Percentiles rank a stretch among this genome's conserved stretches.
Conservation (phyloP, 2,888 invertebrate genomes). For the Sinotaia quadrata region DNA sequence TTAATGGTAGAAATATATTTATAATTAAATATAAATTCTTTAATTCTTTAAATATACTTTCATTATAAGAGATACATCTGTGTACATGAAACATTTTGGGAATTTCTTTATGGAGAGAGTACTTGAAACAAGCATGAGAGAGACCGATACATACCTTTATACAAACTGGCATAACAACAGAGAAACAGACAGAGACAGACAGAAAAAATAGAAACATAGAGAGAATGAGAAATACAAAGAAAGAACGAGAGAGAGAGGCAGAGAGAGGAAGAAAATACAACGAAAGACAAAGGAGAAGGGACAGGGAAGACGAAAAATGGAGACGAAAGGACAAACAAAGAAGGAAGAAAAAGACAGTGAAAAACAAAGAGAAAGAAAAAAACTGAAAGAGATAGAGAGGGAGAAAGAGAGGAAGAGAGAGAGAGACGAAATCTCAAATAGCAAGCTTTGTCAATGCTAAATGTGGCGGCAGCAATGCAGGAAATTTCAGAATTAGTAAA, state of each 20-base stretch:
- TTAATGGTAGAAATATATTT: too few species aligned
- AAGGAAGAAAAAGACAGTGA: neutral
- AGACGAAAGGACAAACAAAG: neutral
- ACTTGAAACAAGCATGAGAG: too few species aligned
- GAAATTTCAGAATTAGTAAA: too few species aligned
- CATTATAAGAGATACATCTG: too few species aligned
- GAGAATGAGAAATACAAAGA: neutral
- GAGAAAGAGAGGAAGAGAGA: neutral
- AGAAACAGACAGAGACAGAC: neutral
- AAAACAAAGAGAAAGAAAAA: neutral
- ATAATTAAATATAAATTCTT: too few species aligned
- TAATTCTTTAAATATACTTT: too few species aligned
- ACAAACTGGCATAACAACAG: too few species aligned
- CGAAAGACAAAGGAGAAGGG: neutral
- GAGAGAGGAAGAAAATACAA: neutral
- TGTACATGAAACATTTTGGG: too few species aligned
- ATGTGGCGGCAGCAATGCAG: too few species aligned
- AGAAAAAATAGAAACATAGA: neutral
- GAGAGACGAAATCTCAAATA: neutral
- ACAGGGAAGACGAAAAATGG: neutral
- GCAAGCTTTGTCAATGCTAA: too few species aligned
- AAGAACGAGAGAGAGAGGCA: conserved; percentile 3
- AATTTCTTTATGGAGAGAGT: too few species aligned
- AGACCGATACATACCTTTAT: too few species aligned
- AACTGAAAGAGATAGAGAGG: neutral